These are phyloP conservation scores for Aplodontia rufa DNA, from an alignment of 2,113 vertebrate genomes.

Conservation along the genomic window DNA sequence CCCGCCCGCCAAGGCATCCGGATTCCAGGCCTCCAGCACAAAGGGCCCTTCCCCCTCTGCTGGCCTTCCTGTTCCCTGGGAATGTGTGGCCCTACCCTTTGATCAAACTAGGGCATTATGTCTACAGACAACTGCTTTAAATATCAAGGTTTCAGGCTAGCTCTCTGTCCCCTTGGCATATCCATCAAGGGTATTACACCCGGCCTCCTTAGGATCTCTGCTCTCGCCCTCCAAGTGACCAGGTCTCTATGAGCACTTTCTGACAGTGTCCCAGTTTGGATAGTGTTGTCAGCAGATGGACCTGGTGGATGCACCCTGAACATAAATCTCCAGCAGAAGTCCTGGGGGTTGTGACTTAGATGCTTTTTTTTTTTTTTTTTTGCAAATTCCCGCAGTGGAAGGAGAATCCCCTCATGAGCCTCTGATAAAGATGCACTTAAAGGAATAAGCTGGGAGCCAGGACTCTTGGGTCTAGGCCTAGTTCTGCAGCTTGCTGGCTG, in stretches of 20 bases:
- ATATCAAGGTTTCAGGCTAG: slow-evolving; percentile 46
- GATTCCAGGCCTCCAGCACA: slow-evolving; percentile 79
- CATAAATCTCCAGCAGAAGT: not conserved
- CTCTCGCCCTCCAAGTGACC: not conserved
- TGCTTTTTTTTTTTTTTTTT: too few species aligned
- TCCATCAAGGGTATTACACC: not conserved
- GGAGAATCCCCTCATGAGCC: not conserved
- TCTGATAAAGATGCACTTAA: not conserved
- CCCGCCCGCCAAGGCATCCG: slow-evolving; percentile 75
- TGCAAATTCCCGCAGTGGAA: not conserved
- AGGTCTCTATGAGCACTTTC: not conserved
- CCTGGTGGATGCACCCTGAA: not conserved
- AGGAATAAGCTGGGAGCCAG: not conserved
- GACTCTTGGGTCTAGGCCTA: not conserved
- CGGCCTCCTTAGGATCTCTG: not conserved
- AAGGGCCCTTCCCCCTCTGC: slow-evolving; percentile 55
- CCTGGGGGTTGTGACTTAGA: not conserved
- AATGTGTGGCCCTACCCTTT: slow-evolving; percentile 65
- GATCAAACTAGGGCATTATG: slow-evolving; percentile 68
- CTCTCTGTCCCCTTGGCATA: not conserved
- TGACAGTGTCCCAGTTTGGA: not conserved
- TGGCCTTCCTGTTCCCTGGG: slow-evolving; percentile 68
- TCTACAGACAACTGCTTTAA: slow-evolving; percentile 66
- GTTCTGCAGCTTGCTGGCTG: not conserved
- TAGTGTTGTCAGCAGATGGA: not conserved